Conservation (phyloP, 64 coral and sea anemone genomes). For the Astreopora myriophthalma region DNA sequence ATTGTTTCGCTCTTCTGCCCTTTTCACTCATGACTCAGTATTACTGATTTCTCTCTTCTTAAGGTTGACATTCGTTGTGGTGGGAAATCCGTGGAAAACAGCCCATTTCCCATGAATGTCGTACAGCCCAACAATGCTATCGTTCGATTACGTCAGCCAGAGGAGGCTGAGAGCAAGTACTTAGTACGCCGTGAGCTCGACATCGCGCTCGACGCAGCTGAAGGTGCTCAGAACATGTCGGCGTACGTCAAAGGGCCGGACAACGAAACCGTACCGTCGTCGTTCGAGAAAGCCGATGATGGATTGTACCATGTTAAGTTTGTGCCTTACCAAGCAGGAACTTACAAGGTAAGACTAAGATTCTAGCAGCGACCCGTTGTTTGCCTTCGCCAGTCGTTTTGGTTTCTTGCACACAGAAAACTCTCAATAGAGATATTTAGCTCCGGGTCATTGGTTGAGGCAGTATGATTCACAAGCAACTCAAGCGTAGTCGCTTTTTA, state of each 20-base stretch:
- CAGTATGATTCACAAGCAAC: too few species aligned
- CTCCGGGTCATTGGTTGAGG: neutral
- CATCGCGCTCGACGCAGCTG: conserved; percentile 78
- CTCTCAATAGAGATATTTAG: too few species aligned
- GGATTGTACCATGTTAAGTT: conserved; percentile 85
- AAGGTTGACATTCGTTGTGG: conserved; percentile 60
- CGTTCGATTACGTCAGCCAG: conserved; percentile 58
- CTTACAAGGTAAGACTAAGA: conserved; percentile 71
- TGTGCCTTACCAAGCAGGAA: conserved; percentile 77
- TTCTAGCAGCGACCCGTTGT: neutral
- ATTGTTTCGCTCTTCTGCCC: neutral
- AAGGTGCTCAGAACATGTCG: conserved; percentile 73
- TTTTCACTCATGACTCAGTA: neutral
- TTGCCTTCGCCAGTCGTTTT: neutral
- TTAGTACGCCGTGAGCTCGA: conserved; percentile 84
- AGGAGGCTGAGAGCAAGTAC: conserved; percentile 53
- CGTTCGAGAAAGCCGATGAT: conserved; percentile 76
- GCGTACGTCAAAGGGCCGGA: conserved; percentile 81
- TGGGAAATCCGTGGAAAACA: conserved; percentile 69
- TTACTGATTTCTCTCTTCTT: neutral
- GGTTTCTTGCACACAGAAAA: neutral
- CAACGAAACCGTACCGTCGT: conserved; percentile 73
- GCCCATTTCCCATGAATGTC: conserved; percentile 81
- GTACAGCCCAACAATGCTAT: conserved; percentile 72
- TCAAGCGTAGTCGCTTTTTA: too few species aligned